Evolutionary conservation across 2,888 invertebrate species (phyloP).

Genomic region (Dynastes maya): DNA sequence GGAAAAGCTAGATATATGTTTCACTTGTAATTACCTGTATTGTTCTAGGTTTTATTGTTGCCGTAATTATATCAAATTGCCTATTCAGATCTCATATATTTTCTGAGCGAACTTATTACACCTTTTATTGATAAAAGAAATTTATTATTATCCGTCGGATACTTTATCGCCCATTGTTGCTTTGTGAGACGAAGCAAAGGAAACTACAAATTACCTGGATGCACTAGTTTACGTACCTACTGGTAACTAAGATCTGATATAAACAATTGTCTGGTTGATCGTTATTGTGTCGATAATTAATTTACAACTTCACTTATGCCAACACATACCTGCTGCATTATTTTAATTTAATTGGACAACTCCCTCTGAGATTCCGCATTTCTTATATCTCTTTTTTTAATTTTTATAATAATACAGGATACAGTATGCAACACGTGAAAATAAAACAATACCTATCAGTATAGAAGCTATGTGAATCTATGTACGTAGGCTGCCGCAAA

Average conservation of each 20-base stretch:
- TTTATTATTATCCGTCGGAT: conserved; percentile 24
- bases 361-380: no score
- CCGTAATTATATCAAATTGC: conserved; percentile 43
- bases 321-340: no score
- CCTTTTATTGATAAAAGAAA: conserved; percentile 45
- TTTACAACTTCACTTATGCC: not conserved
- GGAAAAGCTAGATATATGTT: conserved; percentile 46
- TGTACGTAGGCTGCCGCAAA: no score
- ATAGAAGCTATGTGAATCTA: no score
- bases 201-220: conserved; percentile 18
- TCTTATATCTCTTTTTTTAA: no score
- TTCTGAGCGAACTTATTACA: conserved; percentile 36
- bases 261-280: not conserved
- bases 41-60: conserved; percentile 38
- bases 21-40: conserved; percentile 44
- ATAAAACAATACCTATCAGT: no score
- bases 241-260: not conserved
- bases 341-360: no score
- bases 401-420: no score
- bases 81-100: conserved; percentile 40
- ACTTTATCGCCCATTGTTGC: conserved; percentile 42
- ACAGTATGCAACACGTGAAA: no score
- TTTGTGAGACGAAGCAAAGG: conserved; percentile 18
- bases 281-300: not conserved
- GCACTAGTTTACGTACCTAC: conserved; percentile 8